phyloP scores from a whole-genome alignment of 2,888 invertebrate genomes.

The Byasa hedistus region DNA sequence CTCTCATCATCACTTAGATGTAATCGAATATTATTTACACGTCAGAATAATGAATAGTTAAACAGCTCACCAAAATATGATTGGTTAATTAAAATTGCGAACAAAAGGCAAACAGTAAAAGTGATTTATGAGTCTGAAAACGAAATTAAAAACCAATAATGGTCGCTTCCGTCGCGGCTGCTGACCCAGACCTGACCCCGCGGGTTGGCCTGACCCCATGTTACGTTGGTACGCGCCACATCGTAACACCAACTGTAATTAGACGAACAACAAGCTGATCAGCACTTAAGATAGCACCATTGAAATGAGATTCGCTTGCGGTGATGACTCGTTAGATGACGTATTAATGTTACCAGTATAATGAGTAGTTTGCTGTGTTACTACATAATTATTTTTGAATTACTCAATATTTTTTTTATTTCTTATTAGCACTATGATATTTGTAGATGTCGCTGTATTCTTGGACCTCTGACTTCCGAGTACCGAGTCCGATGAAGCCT shows the following conservation, averaged over 20 bases:
- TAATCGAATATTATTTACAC: no score
- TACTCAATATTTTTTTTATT: no score
- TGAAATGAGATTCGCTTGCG: constrained; percentile 21
- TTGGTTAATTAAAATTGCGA: neutral
- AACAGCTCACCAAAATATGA: no score
- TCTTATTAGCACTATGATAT: no score
- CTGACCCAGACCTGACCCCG: constrained; percentile 10
- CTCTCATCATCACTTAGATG: no score
- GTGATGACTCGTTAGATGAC: constrained; percentile 7
- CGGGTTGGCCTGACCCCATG: constrained; percentile 8
- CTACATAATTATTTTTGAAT: no score
- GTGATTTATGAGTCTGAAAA: constrained; percentile 5
- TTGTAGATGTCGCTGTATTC: no score
- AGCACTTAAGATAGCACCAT: constrained; percentile 22
- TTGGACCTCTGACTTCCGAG: no score
- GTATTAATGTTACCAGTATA: neutral
- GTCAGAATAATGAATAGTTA: no score
- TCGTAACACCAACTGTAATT: constrained; percentile 23
- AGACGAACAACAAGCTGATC: constrained; percentile 20
- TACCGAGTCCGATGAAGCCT: no score
- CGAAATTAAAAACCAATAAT: constrained; percentile 22
- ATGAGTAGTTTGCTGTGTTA: neutral
- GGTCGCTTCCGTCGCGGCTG: constrained; percentile 17
- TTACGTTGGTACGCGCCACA: constrained; percentile 13
- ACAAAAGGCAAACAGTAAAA: constrained; percentile 1